Evolutionary conservation across 2,888 invertebrate genomes (phyloP).

Genomic region (Stenurella melanura): DNA sequence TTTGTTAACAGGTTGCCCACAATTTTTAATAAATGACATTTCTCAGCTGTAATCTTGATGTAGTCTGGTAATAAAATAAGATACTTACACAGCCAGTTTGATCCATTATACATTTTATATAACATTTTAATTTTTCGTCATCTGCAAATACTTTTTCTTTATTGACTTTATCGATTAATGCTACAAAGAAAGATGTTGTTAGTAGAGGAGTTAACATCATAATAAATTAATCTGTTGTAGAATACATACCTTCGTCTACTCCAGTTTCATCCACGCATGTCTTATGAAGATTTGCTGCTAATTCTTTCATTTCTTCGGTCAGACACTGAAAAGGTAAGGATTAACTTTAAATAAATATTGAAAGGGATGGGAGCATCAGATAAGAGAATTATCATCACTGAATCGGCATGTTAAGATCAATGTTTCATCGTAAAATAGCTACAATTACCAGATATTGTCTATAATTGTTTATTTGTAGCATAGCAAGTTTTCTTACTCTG

Average conservation of each 20-base stretch:
- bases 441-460: no score
- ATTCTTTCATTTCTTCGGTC: constrained; percentile 68
- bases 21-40: no score
- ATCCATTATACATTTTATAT: constrained; percentile 66
- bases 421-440: no score
- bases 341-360: no score
- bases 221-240: background rate
- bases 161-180: constrained; percentile 59
- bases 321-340: constrained; percentile 46
- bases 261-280: constrained; percentile 70
- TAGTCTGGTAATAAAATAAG: background rate
- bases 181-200: constrained; percentile 42
- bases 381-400: no score
- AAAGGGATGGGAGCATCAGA: no score
- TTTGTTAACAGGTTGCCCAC: no score
- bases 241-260: constrained; percentile 68
- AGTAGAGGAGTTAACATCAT: background rate
- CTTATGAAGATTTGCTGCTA: constrained; percentile 68
- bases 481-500: no score
- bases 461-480: no score
- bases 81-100: constrained; percentile 65
- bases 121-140: constrained; percentile 63
- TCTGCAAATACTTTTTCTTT: constrained; percentile 66
- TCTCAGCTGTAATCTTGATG: no score
- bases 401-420: no score